phyloP scores from a whole-genome alignment of 2,797 vertebrate genomes.

The Ceyx erithaca region DNA sequence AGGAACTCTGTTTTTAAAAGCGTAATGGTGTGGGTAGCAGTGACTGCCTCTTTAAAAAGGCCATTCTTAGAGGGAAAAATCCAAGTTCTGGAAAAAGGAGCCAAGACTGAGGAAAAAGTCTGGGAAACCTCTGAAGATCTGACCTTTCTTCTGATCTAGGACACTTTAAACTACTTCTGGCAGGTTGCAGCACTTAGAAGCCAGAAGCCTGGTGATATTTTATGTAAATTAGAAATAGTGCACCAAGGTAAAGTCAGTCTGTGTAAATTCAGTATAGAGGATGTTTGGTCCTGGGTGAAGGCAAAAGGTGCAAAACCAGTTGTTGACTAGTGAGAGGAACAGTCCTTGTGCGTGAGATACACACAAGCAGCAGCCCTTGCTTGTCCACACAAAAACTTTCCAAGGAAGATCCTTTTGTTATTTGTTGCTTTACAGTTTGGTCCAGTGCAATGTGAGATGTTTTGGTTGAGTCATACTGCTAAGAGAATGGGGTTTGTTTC shows the following conservation, averaged over 20 bases:
- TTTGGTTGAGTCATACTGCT: neutral
- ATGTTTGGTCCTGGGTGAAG: neutral
- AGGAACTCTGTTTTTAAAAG: neutral
- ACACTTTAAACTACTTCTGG: neutral
- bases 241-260: neutral
- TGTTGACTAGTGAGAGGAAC: neutral
- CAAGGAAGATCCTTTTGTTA: neutral
- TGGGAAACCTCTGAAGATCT: neutral
- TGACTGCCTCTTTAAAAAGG: neutral
- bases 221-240: neutral
- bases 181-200: neutral
- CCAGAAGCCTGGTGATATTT: neutral
- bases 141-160: neutral
- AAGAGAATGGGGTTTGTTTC: neutral
- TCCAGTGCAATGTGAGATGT: neutral
- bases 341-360: rapidly evolving
- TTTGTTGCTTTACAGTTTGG: neutral
- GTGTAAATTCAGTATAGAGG: neutral
- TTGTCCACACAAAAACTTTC: neutral
- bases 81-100: neutral
- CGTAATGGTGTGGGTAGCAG: neutral
- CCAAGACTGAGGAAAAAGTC: neutral
- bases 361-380: neutral
- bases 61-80: neutral
- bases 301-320: neutral